Percentiles rank a stretch among this genome's conserved stretches.
phyloP scores from a whole-genome alignment of 2,888 invertebrate genomes.

The Hartigia nigra region DNA sequence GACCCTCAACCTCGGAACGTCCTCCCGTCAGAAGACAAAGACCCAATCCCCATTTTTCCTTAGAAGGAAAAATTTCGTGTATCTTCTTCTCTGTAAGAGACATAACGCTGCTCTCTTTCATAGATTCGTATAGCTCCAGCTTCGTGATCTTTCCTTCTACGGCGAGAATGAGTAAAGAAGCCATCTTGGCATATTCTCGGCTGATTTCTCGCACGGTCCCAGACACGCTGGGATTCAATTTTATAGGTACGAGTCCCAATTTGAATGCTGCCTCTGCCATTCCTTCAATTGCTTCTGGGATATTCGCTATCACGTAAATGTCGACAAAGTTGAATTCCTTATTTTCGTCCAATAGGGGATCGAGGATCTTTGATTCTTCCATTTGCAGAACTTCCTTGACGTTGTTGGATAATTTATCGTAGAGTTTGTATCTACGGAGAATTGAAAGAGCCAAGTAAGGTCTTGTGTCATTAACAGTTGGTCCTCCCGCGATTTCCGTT shows the following conservation, averaged over 20 bases:
- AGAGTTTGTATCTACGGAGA: constrained; percentile 64
- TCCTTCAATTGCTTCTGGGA: constrained; percentile 43
- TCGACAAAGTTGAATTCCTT: constrained; percentile 44
- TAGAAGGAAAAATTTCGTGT: constrained; percentile 46
- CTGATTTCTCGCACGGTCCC: constrained; percentile 29
- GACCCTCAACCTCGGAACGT: constrained; percentile 71
- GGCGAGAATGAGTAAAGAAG: constrained; percentile 47
- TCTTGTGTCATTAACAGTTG: constrained; percentile 67
- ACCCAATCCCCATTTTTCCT: constrained; percentile 51
- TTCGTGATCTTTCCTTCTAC: constrained; percentile 45
- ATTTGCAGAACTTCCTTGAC: constrained; percentile 42
- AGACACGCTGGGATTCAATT: constrained; percentile 33
- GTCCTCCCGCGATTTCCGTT: constrained; percentile 73
- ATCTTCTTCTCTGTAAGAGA: constrained; percentile 42
- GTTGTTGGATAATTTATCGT: constrained; percentile 55
- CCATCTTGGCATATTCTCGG: constrained; percentile 46
- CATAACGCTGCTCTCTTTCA: constrained; percentile 43
- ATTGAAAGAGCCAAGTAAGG: constrained; percentile 62
- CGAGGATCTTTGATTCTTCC: background rate
- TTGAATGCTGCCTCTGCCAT: constrained; percentile 41
- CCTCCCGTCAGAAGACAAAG: constrained; percentile 72
- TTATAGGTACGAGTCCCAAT: constrained; percentile 44
- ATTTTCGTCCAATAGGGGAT: constrained; percentile 27
- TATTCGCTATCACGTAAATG: constrained; percentile 42
- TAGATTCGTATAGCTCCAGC: constrained; percentile 44